phyloP scores from a whole-genome alignment of 2,888 invertebrate genomes.

The Resseliella maxima region DNA sequence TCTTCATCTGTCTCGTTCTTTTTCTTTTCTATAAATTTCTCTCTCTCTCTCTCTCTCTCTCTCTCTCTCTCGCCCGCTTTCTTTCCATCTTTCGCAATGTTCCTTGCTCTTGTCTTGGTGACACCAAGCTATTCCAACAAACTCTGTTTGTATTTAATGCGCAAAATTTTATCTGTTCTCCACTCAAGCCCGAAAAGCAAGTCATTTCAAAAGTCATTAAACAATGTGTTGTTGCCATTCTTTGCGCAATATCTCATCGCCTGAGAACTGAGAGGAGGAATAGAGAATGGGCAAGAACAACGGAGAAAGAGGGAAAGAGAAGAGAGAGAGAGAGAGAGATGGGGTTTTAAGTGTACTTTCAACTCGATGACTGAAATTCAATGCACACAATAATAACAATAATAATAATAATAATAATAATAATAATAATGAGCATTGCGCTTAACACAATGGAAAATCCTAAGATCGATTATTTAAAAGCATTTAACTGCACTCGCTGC shows the following conservation, averaged over 20 bases:
- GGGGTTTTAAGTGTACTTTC: too few species aligned
- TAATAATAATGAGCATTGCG: not conserved
- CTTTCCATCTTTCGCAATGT: too few species aligned
- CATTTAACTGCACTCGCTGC: not conserved
- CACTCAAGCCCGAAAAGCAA: not conserved
- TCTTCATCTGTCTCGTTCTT: not conserved
- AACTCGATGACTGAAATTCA: too few species aligned
- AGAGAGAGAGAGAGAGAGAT: too few species aligned
- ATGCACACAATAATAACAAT: too few species aligned
- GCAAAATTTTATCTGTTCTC: not conserved
- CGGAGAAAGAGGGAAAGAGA: not conserved
- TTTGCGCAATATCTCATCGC: not conserved
- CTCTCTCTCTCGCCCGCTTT: not conserved
- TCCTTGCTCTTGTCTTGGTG: not conserved
- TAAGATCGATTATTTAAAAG: too few species aligned
- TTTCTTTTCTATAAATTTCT: too few species aligned
- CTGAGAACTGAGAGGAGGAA: not conserved
- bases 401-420: too few species aligned
- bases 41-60: too few species aligned
- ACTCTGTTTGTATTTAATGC: not conserved
- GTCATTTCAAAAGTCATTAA: constrained; percentile 9
- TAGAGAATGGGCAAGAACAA: not conserved
- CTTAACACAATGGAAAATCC: not conserved
- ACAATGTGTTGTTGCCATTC: not conserved
- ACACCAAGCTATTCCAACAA: not conserved